Evolutionary conservation across 2,113 vertebrate species (phyloP).

Genomic region (Carollia perspicillata): DNA sequence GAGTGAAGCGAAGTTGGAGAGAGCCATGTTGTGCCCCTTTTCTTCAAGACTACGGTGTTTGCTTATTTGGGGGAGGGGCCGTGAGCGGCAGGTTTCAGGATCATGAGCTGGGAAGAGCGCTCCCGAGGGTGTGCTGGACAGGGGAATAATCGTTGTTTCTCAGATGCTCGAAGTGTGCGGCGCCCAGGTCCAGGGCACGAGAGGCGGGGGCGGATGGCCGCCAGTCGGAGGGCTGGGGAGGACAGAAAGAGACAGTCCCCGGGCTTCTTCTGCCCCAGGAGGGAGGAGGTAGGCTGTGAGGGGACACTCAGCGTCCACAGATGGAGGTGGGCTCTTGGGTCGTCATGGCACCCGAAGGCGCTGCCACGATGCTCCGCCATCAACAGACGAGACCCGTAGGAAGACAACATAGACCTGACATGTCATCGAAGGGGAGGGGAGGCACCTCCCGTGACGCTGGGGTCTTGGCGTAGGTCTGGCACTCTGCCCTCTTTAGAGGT

Average conservation of each 20-base stretch:
- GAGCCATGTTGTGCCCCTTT: not conserved
- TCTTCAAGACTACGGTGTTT: not conserved
- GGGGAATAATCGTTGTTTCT: not conserved
- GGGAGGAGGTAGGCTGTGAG: not conserved
- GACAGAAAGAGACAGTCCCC: fast-evolving
- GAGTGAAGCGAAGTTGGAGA: not conserved
- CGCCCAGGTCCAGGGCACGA: not conserved
- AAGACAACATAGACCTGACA: not conserved
- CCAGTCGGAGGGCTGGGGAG: not conserved
- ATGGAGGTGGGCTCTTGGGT: not conserved
- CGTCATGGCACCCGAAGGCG: fast-evolving
- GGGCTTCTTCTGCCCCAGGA: not conserved
- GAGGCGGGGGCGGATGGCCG: not conserved
- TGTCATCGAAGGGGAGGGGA: not conserved
- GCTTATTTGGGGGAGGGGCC: not conserved
- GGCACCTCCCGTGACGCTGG: not conserved
- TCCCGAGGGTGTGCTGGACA: not conserved
- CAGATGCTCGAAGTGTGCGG: not conserved
- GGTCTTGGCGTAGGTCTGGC: not conserved
- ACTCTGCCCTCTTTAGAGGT: not conserved
- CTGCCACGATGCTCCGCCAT: not conserved
- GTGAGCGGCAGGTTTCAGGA: not conserved
- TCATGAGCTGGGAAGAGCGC: not conserved
- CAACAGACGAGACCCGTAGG: not conserved
- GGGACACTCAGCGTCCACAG: not conserved